Evolutionary conservation across 2,888 invertebrate species (phyloP).

Genomic region (Biston stratarius): DNA sequence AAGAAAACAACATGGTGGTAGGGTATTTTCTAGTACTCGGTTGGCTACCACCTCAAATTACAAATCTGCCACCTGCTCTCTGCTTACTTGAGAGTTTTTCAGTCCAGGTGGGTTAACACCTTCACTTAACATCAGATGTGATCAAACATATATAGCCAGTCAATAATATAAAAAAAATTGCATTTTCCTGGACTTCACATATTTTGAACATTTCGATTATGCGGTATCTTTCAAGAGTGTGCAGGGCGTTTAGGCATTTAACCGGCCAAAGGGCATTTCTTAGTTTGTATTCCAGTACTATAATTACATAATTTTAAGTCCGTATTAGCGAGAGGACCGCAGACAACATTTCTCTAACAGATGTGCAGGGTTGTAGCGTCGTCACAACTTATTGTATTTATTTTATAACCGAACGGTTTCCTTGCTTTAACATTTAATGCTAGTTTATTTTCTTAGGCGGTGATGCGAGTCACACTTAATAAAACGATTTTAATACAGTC

Average conservation of each 20-base stretch:
- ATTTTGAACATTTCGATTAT: background rate
- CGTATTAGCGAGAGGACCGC: conserved; percentile 16
- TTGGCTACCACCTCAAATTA: no score
- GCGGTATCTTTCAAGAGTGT: conserved; percentile 1
- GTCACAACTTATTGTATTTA: conserved; percentile 54
- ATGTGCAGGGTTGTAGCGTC: conserved; percentile 39
- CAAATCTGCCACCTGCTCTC: no score
- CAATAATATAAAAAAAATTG: no score
- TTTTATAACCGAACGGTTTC: conserved; percentile 56
- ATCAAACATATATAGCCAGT: no score
- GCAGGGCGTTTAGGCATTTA: conserved; percentile 12
- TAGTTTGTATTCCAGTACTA: conserved; percentile 17
- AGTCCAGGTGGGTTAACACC: no score
- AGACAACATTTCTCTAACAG: conserved; percentile 9
- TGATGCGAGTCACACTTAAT: conserved; percentile 60
- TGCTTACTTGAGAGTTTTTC: no score
- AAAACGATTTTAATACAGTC: conserved; percentile 64
- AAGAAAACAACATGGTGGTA: no score
- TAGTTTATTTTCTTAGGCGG: conserved; percentile 69
- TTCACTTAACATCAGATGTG: no score
- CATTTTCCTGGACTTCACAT: background rate
- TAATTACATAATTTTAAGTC: conserved; percentile 26
- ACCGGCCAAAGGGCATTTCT: conserved; percentile 25
- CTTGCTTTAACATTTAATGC: conserved; percentile 71
- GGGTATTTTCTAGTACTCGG: no score